phyloP scores from a whole-genome alignment of 2,113 vertebrate species.

The Pampusana beccarii region DNA sequence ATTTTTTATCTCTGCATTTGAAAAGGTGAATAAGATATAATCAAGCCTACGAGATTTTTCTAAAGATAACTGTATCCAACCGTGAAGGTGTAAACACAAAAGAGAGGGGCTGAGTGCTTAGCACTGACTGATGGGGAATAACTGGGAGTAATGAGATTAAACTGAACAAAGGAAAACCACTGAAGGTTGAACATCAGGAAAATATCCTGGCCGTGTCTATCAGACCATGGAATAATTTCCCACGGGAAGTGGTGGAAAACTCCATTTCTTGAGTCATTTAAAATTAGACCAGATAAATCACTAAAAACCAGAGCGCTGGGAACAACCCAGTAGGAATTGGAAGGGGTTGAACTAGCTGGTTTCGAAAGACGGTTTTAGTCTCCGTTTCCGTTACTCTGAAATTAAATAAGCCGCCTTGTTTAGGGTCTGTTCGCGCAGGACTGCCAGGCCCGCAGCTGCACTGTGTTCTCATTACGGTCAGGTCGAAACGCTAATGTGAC shows the following conservation, averaged over 20 bases:
- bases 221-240: constrained; percentile 70
- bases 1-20: neutral
- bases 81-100: constrained; percentile 32
- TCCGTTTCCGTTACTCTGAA: constrained; percentile 12
- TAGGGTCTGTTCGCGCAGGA: neutral
- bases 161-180: constrained; percentile 66
- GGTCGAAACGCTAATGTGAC: constrained; percentile 45
- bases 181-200: constrained; percentile 62
- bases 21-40: neutral
- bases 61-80: neutral
- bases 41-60: neutral
- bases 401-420: constrained; percentile 7
- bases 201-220: constrained; percentile 61
- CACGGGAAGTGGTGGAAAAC: constrained; percentile 53
- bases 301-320: neutral
- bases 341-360: neutral
- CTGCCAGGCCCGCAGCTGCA: constrained; percentile 43
- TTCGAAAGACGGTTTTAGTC: constrained; percentile 10
- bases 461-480: neutral
- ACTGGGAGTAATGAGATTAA: constrained; percentile 67
- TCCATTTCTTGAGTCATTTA: constrained; percentile 63
- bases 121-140: constrained; percentile 9
- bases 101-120: neutral
- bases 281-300: constrained; percentile 57
- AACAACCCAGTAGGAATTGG: neutral